Percentiles rank a stretch among this genome's conserved stretches.
These are phyloP conservation scores for Heliocidaris tuberculata DNA, from an alignment of 35 echinoderm and acorn worm genomes.

Conservation along the genomic window DNA sequence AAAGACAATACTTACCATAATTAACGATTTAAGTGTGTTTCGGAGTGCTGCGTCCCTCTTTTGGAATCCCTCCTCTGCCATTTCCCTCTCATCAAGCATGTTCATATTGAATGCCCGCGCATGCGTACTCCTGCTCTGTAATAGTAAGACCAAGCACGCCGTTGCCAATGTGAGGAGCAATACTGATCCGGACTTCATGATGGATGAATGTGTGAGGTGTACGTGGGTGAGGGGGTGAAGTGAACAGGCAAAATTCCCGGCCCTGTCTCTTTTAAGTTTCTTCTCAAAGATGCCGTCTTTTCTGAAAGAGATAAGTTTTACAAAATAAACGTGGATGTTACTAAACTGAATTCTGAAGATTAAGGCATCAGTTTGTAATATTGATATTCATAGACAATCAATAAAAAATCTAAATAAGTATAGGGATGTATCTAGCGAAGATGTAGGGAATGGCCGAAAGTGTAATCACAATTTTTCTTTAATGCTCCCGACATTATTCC, in stretches of 20 bases:
- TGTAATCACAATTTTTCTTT: no score
- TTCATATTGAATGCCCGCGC: constrained; percentile 36
- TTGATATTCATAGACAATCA: no score
- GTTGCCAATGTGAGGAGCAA: constrained; percentile 41
- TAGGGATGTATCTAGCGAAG: no score
- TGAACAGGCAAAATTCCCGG: not conserved
- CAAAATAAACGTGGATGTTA: not conserved
- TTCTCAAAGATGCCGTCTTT: not conserved
- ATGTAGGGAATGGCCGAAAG: no score
- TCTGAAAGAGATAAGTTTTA: not conserved
- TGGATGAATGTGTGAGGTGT: not conserved
- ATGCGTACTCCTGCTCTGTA: constrained; percentile 31
- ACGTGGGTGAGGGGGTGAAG: not conserved
- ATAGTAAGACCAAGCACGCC: constrained; percentile 44
- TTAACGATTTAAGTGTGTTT: constrained; percentile 49
- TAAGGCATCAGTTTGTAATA: no score
- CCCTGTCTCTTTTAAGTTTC: not conserved
- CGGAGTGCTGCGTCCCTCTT: constrained; percentile 23
- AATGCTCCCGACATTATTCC: no score
- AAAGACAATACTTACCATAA: constrained; percentile 7
- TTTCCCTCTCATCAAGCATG: constrained; percentile 23
- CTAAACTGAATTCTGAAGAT: no score
- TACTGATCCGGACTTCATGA: constrained; percentile 48
- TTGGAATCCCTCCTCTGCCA: not conserved
- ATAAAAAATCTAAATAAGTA: no score